Base-by-base conservation (phyloP, 2,888 invertebrate genomes). In the Melipona bicolor region DNA sequence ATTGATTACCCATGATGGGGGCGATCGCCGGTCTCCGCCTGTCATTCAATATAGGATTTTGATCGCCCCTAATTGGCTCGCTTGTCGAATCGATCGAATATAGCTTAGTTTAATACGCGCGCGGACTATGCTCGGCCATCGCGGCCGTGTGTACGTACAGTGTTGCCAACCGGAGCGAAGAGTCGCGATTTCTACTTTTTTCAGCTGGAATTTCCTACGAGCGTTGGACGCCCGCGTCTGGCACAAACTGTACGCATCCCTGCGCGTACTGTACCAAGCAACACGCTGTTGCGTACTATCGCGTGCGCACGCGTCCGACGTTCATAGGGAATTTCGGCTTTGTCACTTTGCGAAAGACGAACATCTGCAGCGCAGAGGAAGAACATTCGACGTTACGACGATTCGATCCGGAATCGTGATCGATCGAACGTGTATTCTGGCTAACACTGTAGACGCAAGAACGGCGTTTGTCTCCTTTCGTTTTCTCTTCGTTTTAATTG, bases 11-110 rank as follows among this genome's bases (percentile, higher is more conserved):
- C 82, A 43, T 9, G 43, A 43, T 9, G 43, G 79, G 81, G 70
- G 81, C 88, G 87, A 88, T 84, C 88, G 74, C 69, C 75, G 43
- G 76, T 72, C 67, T 59, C 69, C 36, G 54, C 50, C 43, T 68
- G 61, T 73, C 64, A 32, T 62, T 65, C 59, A 36, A 71, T 81
- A 65, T 70, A 76, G 59, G 64, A 73, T 80, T 67, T 52, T 74
- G 83, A 87, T 85, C 88, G 89, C 83, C 82, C 82, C 65, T 81
- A 81, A 81, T 79, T 83, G 88, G 83, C 88, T 86, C 89, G 89
- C 88, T 77, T 54, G 89, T 89, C 89, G 89, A 89, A 89, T 89
- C 89, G 89, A 89, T 89, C 89, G 89, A 89, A 84, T 43, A 43
- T 43, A 43, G 43, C 43, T 11, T 43, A 81, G 79, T 54, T 83